phyloP scores from a whole-genome alignment of 2,797 vertebrate species.

The Bryconaethiops microstoma region DNA sequence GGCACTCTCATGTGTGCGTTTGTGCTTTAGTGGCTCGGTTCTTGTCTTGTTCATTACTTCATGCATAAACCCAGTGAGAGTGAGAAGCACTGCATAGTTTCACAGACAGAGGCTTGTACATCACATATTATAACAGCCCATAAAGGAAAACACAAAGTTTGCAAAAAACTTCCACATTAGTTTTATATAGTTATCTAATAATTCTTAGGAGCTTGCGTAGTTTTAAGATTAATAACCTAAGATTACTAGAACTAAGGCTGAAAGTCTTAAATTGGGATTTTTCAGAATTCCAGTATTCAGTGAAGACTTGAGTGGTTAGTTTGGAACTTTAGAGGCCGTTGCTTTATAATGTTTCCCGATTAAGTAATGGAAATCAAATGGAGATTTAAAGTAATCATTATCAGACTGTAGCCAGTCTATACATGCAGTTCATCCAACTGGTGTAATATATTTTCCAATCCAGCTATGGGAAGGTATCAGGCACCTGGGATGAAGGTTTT shows the following conservation, averaged over 20 bases:
- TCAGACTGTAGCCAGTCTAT: too few relatives aligned
- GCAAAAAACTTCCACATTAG: not conserved
- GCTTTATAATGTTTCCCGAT: too few relatives aligned
- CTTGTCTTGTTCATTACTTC: conserved; percentile 34
- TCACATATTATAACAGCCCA: not conserved
- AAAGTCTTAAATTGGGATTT: too few relatives aligned
- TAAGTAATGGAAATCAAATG: too few relatives aligned
- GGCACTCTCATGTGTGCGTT: conserved; percentile 47
- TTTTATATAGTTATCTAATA: too few relatives aligned
- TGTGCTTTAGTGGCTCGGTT: conserved; percentile 39
- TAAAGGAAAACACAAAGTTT: not conserved
- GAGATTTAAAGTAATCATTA: too few relatives aligned
- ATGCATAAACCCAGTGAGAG: not conserved
- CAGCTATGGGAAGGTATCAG: not conserved
- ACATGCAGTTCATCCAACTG: not conserved
- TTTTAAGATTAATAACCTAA: too few relatives aligned
- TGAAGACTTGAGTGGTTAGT: too few relatives aligned
- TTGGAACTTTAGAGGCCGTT: too few relatives aligned
- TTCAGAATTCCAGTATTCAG: too few relatives aligned
- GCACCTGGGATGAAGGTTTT: not conserved
- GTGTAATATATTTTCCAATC: not conserved
- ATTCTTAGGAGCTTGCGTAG: too few relatives aligned
- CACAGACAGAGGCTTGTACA: not conserved
- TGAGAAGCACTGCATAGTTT: conserved; percentile 5
- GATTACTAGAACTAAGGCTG: too few relatives aligned